Evolutionary conservation across 1,140 invertebrate genomes (phyloP).

Genomic region (Leptinotarsa defecta): DNA sequence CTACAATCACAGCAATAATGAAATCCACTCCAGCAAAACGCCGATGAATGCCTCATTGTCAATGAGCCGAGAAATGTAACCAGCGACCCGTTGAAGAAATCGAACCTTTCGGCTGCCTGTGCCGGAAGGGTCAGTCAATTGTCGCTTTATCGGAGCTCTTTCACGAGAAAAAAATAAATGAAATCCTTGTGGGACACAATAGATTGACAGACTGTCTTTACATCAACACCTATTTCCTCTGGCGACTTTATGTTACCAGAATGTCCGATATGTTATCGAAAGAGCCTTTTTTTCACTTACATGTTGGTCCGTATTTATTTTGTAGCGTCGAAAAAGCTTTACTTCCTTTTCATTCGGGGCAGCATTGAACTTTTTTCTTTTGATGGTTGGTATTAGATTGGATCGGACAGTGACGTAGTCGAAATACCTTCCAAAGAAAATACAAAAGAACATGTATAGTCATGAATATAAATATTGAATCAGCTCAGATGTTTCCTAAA

Average conservation of each 20-base stretch:
- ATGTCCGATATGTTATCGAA: conserved; percentile 25
- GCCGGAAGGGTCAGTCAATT: conserved; percentile 45
- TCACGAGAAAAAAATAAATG: conserved; percentile 44
- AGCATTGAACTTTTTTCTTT: conserved; percentile 9
- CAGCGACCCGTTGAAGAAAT: conserved; percentile 35
- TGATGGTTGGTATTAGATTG: no score
- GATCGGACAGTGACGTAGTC: no score
- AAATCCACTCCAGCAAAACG: conserved; percentile 18
- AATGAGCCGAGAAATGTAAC: conserved; percentile 36
- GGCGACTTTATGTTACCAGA: conserved; percentile 18
- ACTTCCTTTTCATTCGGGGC: conserved; percentile 8
- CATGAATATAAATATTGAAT: no score
- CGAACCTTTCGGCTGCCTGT: conserved; percentile 31
- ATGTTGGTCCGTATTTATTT: conserved; percentile 16
- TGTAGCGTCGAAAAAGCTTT: conserved; percentile 13
- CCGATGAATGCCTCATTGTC: conserved; percentile 14
- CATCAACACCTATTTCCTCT: conserved; percentile 36
- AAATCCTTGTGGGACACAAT: conserved; percentile 43
- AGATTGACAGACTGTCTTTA: conserved; percentile 38
- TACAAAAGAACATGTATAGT: no score
- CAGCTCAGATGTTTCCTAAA: no score
- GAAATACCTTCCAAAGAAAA: no score
- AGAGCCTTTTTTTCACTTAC: conserved; percentile 21
- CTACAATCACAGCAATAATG: conserved; percentile 5
- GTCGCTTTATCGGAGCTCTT: conserved; percentile 44